phyloP scores from a whole-genome alignment of 2,113 vertebrate species.

The Ursus arctos region DNA sequence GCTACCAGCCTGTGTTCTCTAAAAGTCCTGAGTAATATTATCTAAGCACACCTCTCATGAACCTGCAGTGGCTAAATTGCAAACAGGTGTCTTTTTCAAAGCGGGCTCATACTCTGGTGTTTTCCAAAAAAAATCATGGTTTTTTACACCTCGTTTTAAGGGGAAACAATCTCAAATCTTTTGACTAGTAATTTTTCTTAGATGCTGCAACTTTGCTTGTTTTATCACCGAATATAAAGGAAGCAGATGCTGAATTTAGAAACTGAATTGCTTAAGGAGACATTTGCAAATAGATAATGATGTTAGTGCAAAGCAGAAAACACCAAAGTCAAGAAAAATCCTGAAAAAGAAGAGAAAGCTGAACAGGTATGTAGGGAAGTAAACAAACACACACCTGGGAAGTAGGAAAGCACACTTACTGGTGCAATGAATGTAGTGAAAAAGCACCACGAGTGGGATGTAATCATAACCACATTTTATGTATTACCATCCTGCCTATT shows the following conservation, averaged over 20 bases:
- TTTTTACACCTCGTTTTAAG: slow-evolving; percentile 5
- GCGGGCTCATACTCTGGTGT: neutral
- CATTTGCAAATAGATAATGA: slow-evolving; percentile 8
- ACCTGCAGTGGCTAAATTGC: slow-evolving; percentile 13
- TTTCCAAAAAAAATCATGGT: slow-evolving; percentile 34
- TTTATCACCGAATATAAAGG: slow-evolving; percentile 41
- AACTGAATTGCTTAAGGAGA: neutral
- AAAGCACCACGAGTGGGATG: neutral
- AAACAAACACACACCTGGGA: neutral
- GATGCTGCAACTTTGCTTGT: neutral
- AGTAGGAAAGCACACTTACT: neutral
- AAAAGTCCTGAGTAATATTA: neutral
- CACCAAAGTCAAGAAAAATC: neutral
- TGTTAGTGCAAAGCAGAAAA: neutral
- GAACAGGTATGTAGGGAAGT: neutral
- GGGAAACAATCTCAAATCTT: slow-evolving; percentile 30
- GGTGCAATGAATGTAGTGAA: neutral
- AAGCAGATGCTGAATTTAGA: slow-evolving; percentile 13
- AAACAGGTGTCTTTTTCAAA: slow-evolving; percentile 68
- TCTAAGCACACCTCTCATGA: neutral
- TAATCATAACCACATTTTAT: neutral
- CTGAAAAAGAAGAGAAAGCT: neutral
- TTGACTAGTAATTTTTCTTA: slow-evolving; percentile 34
- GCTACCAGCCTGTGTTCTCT: neutral
- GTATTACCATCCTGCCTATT: neutral